phyloP scores from a whole-genome alignment of 2,888 invertebrate species.

The Liposcelis brunnea region DNA sequence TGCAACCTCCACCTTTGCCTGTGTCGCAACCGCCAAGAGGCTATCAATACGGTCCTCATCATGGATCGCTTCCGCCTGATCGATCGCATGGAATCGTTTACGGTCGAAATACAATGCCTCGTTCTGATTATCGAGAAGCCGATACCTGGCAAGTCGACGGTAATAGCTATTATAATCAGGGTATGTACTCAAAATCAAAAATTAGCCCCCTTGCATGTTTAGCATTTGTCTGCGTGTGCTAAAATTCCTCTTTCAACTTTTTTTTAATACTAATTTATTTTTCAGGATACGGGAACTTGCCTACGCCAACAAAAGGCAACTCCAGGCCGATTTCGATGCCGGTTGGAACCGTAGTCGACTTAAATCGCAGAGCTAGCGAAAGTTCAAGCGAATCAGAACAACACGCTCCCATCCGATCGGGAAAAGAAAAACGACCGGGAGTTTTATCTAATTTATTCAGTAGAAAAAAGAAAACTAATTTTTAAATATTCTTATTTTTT shows the following conservation, averaged over 20 bases:
- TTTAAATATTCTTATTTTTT: too few species aligned
- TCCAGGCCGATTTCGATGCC: background rate
- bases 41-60: background rate
- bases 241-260: too few species aligned
- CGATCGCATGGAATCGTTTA: conserved; percentile 8
- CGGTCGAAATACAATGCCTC: background rate
- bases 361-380: conserved; percentile 21
- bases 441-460: conserved; percentile 21
- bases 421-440: conserved; percentile 22
- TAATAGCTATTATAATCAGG: conserved; percentile 2
- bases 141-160: background rate
- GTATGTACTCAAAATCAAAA: background rate
- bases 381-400: conserved; percentile 25
- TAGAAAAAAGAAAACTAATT: conserved; percentile 15
- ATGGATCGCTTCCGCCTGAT: conserved; percentile 10
- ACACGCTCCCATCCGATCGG: conserved; percentile 16
- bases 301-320: background rate
- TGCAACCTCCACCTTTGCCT: conserved; percentile 15
- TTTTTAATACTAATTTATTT: too few species aligned
- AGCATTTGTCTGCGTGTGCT: too few species aligned
- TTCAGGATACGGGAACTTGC: conserved; percentile 3
- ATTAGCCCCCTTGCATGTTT: too few species aligned
- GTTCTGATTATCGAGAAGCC: background rate
- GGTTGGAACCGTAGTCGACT: conserved; percentile 4
- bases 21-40: conserved; percentile 14